These are phyloP conservation scores for Gymnarchus niloticus DNA, from an alignment of 2,113 vertebrate genomes.

Conservation along the genomic window DNA sequence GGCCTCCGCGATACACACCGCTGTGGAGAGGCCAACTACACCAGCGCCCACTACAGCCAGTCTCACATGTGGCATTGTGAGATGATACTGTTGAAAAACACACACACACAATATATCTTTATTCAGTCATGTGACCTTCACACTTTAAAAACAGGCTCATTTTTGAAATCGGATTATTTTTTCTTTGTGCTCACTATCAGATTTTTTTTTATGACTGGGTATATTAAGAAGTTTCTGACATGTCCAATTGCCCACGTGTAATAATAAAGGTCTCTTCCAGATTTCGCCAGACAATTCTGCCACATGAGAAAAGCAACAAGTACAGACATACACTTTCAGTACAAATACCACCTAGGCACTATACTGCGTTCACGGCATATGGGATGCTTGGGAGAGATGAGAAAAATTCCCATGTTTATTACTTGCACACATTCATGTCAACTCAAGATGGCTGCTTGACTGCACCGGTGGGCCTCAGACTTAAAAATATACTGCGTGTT, in stretches of 20 bases:
- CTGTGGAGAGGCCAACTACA: slow-evolving; percentile 79
- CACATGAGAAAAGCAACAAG: not conserved
- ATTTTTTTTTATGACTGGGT: not conserved
- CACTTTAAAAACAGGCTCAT: not conserved
- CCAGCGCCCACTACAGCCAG: slow-evolving; percentile 79
- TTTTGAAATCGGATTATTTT: too few species aligned
- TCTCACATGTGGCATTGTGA: slow-evolving; percentile 42
- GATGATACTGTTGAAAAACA: not conserved
- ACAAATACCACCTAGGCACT: too few species aligned
- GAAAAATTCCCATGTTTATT: too few species aligned
- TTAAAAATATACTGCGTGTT: too few species aligned
- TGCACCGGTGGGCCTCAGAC: too few species aligned
- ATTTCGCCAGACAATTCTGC: not conserved
- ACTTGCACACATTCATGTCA: too few species aligned
- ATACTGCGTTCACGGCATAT: too few species aligned
- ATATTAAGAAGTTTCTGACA: not conserved
- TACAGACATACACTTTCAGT: not conserved
- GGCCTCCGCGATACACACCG: slow-evolving; percentile 63
- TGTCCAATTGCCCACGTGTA: not conserved
- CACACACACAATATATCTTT: not conserved
- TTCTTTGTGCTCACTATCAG: too few species aligned
- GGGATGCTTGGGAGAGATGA: too few species aligned
- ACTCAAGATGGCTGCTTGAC: too few species aligned
- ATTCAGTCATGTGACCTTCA: not conserved
- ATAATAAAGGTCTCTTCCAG: not conserved